Evolutionary conservation across 1,140 invertebrate species (phyloP).

Genomic region (Temnothorax curvispinosus): DNA sequence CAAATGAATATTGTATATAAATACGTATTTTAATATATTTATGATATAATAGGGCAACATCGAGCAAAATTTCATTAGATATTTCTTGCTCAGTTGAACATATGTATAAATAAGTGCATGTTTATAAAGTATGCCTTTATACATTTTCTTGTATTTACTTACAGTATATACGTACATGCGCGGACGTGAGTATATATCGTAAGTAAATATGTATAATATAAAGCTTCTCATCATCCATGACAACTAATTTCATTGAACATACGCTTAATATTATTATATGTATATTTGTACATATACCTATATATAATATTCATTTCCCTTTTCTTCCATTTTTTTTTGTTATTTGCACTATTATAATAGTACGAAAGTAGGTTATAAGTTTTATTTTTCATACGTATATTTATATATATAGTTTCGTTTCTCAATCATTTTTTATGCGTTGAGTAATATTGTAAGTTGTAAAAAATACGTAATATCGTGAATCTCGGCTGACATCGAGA

Average conservation of each 20-base stretch:
- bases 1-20: constrained; percentile 5
- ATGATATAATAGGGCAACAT: neutral
- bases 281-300: neutral
- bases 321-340: neutral
- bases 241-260: neutral
- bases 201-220: neutral
- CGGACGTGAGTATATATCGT: neutral
- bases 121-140: neutral
- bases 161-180: neutral
- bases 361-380: neutral
- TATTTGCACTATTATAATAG: neutral
- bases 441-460: neutral
- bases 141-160: neutral
- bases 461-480: neutral
- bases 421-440: neutral
- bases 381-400: neutral
- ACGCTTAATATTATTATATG: neutral
- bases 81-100: neutral
- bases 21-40: neutral
- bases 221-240: neutral
- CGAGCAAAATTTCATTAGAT: neutral
- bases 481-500: neutral
- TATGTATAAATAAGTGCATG: neutral
- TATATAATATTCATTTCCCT: neutral
- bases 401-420: neutral